Percentiles rank a stretch among this genome's conserved stretches.
Evolutionary conservation across 2,113 vertebrate species (phyloP).

Genomic region (Danio rerio): DNA sequence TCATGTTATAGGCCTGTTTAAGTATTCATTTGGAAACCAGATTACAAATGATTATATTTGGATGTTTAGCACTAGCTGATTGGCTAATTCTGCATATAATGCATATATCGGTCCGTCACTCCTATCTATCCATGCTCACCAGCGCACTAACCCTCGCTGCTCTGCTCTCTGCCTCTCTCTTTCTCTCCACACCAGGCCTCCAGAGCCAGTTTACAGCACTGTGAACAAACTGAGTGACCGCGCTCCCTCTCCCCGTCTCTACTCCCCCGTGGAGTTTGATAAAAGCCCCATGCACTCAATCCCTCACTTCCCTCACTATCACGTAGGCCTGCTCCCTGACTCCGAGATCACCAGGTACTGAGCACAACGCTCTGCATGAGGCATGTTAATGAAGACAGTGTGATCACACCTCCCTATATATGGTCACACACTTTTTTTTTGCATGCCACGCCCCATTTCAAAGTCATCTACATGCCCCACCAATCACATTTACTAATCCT

Average conservation of each 20-base stretch:
- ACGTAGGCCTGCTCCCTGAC: constrained; percentile 94
- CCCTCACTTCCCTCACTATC: constrained; percentile 90
- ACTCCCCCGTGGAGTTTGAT: constrained; percentile 93
- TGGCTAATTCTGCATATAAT: not conserved
- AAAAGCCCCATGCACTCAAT: constrained; percentile 93
- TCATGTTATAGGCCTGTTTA: not conserved
- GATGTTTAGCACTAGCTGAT: not conserved
- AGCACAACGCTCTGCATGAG: constrained; percentile 61
- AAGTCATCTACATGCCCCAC: constrained; percentile 4
- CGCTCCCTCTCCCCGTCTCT: constrained; percentile 92
- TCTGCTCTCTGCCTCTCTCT: constrained; percentile 61
- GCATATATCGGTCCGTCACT: not conserved
- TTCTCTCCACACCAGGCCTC: constrained; percentile 87
- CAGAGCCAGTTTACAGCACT: constrained; percentile 99
- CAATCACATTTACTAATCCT: too few species aligned
- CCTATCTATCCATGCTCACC: not conserved
- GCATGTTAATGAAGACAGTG: not conserved
- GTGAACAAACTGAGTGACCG: constrained; percentile 99
- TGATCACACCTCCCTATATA: not conserved
- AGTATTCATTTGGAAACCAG: not conserved
- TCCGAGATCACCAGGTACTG: constrained; percentile 94
- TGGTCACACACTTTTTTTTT: not conserved
- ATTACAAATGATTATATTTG: not conserved
- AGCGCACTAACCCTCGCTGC: constrained; percentile 40
- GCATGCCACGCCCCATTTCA: not conserved